phyloP scores from a whole-genome alignment of 2,888 invertebrate species.

The Sphaerophoria taeniata region DNA sequence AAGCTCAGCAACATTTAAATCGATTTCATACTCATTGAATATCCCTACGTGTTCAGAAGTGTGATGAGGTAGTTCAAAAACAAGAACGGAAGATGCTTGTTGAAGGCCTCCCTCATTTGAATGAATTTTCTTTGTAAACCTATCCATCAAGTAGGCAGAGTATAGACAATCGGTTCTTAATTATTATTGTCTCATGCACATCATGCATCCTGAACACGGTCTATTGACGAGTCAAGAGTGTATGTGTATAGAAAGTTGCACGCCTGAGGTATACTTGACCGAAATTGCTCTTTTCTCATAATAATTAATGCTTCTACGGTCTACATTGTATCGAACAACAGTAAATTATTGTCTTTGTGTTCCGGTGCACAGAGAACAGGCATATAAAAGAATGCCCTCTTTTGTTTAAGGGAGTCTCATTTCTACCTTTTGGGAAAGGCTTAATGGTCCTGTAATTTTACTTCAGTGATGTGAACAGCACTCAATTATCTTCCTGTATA shows the following conservation, averaged over 20 bases:
- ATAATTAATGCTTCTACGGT: neutral
- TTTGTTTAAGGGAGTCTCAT: neutral
- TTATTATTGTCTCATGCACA: neutral
- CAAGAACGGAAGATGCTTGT: too few relatives aligned
- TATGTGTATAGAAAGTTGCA: too few relatives aligned
- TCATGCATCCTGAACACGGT: neutral
- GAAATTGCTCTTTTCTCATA: too few relatives aligned
- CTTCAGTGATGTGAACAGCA: constrained; percentile 23
- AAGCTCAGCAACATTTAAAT: too few relatives aligned
- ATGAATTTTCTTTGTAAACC: too few relatives aligned
- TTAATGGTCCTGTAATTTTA: constrained; percentile 49
- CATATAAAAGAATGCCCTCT: constrained; percentile 8
- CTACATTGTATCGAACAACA: constrained; percentile 32
- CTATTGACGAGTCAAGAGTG: neutral
- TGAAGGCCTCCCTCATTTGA: too few relatives aligned
- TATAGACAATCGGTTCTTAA: neutral
- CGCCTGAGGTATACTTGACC: too few relatives aligned
- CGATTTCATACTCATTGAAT: too few relatives aligned
- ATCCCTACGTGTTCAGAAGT: too few relatives aligned
- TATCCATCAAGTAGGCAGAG: neutral
- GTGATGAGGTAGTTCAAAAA: too few relatives aligned
- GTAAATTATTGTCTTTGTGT: constrained; percentile 32
- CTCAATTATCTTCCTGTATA: constrained; percentile 58
- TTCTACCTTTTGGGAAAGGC: constrained; percentile 15
- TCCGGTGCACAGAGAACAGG: neutral